These are phyloP conservation scores for Cirrhinus mrigala DNA, from an alignment of 2,797 vertebrate genomes.

Conservation along the genomic window DNA sequence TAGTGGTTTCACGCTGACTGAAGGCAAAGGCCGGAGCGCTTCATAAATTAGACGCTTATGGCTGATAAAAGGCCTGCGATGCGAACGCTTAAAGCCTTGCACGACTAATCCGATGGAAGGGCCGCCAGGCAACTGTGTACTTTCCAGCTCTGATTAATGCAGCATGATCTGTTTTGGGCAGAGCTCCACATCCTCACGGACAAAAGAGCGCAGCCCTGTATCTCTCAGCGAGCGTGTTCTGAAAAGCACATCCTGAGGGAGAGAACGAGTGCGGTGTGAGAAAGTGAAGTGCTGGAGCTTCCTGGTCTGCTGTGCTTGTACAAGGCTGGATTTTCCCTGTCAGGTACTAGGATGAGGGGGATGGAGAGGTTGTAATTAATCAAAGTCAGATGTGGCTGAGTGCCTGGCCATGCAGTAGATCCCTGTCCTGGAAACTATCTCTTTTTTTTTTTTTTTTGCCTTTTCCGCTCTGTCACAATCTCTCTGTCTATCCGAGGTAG, in stretches of 20 bases:
- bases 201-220: conserved; percentile 43
- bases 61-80: conserved; percentile 57
- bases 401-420: conserved; percentile 93
- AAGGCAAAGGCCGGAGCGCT: conserved; percentile 53
- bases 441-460: conserved; percentile 53
- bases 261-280: conserved; percentile 17
- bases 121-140: conserved; percentile 66
- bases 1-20: conserved; percentile 47
- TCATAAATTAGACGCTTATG: conserved; percentile 47
- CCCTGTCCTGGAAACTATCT: conserved; percentile 86
- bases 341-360: conserved; percentile 79
- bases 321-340: conserved; percentile 82
- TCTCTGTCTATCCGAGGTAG: conserved; percentile 12
- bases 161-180: conserved; percentile 57
- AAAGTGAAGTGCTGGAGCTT: conserved; percentile 79
- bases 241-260: conserved; percentile 51
- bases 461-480: conserved; percentile 40
- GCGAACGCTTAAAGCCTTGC: conserved; percentile 57
- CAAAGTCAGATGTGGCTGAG: conserved; percentile 97
- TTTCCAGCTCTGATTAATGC: conserved; percentile 64
- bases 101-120: conserved; percentile 52
- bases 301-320: conserved; percentile 66
- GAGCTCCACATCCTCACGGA: conserved; percentile 47
- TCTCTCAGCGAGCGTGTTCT: conserved; percentile 35
- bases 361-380: conserved; percentile 93